Evolutionary conservation across 1,140 invertebrate species (phyloP), one percentile per base, ranked within the genome.

Genomic region (Cataglyphis hispanica): DNA sequence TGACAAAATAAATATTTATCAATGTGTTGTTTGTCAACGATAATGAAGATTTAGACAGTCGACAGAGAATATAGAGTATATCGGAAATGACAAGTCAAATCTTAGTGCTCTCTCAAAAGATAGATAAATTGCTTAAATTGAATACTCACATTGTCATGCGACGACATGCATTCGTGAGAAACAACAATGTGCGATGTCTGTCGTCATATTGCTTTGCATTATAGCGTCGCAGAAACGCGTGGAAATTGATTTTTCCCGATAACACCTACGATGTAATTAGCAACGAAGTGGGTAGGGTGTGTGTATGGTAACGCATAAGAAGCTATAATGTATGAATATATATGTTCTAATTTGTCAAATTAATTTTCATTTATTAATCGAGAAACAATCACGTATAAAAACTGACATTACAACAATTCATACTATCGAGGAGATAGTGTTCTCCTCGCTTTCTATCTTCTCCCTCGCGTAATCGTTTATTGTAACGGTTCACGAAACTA

Each of bases 191-290:
- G 1, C 37, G 53, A 63, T 7, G 25, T 46, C 8, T 25, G 46
- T 43, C 40, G 25, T 34, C 74, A 50, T 64, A 22, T 34, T 46
- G 11, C 66, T 63, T 31, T 6, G 25, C 67, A 53, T 81, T 34
- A 6, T 46, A 8, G n/a, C 43, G 22, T 34, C 50, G 31, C 5
- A 53, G 61, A 37, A 11, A 19, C 31, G 53, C 50, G 27, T 37
- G 27, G 6, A 40, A 75, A 84, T 75, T 69, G 63, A 70, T 72
- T 64, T 84, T 53, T 50, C 46, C 13, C 27, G 27, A 76, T 22
- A 37, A 70, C 63, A 58, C 46, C 37, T 63, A 13, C 22, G 13
- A 50, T 50, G 34, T 3, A 81, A 87, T 87, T 60, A 56, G 19
- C 34, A 60, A 34, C 40, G n/a, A 46, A 25, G 2, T 22, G 34